Conservation (phyloP, 2,888 invertebrate species). For the Dysmachus trigonus region DNA sequence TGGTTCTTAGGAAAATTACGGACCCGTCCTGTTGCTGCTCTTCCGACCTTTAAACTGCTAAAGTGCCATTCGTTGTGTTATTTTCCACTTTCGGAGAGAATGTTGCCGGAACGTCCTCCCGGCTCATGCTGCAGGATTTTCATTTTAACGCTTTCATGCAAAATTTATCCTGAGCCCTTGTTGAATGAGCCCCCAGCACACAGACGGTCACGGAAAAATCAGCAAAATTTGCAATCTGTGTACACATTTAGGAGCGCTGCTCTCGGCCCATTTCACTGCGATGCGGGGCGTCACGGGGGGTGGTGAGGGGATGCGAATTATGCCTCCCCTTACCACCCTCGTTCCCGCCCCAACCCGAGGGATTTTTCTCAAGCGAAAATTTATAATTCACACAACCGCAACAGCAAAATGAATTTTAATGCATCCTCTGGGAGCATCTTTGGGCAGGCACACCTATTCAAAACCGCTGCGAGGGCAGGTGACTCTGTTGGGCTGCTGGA, state of each 20-base stretch:
- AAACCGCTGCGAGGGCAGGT: not conserved
- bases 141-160: conserved; percentile 39
- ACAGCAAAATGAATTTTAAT: conserved; percentile 43
- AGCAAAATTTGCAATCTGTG: conserved; percentile 21
- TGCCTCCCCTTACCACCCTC: not conserved
- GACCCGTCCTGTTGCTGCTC: conserved; percentile 2
- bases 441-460: not conserved
- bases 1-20: conserved; percentile 11
- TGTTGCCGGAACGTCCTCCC: not conserved
- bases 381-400: conserved; percentile 41
- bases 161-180: conserved; percentile 23
- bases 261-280: not conserved
- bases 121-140: conserved; percentile 8
- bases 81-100: not conserved
- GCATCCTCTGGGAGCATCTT: conserved; percentile 29
- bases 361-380: conserved; percentile 26
- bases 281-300: not conserved
- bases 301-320: not conserved
- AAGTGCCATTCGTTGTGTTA: conserved; percentile 34
- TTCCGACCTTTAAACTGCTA: conserved; percentile 9
- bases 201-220: conserved; percentile 10
- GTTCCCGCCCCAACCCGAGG: not conserved
- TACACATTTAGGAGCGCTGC: conserved; percentile 8
- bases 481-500: not conserved
- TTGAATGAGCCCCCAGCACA: not conserved